Percentiles rank a stretch among this genome's conserved stretches.
Evolutionary conservation across 1,140 invertebrate species (phyloP).

Genomic region (Cotesia chilonis): DNA sequence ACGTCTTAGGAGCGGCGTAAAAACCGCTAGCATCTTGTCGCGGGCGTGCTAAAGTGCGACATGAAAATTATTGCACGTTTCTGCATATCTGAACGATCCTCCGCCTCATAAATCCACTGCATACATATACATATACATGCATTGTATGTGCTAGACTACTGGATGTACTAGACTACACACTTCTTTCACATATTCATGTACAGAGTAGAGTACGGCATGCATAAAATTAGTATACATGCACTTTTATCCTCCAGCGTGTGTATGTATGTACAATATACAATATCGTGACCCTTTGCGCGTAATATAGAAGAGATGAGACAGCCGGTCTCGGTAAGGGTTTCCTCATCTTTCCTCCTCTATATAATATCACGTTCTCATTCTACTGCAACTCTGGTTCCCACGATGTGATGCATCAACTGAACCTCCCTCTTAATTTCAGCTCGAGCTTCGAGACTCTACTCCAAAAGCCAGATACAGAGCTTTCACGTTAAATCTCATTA

Average conservation of each 20-base stretch:
- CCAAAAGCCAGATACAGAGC: constrained; percentile 39
- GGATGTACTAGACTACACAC: neutral
- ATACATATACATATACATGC: constrained; percentile 4
- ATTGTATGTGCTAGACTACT: neutral
- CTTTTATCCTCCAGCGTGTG: neutral
- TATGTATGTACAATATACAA: too few relatives aligned
- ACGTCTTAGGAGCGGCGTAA: constrained; percentile 20
- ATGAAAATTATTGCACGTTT: constrained; percentile 55
- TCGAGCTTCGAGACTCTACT: constrained; percentile 23
- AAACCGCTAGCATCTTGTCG: constrained; percentile 23
- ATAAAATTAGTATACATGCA: constrained; percentile 10
- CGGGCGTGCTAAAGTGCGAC: constrained; percentile 51
- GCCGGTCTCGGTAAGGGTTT: constrained; percentile 39
- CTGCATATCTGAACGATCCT: constrained; percentile 55
- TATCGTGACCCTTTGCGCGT: too few relatives aligned
- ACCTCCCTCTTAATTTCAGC: neutral
- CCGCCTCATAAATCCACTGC: constrained; percentile 29
- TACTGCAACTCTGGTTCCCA: constrained; percentile 10
- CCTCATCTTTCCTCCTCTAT: constrained; percentile 21
- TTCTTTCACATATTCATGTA: neutral
- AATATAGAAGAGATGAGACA: constrained; percentile 14
- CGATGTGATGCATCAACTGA: neutral
- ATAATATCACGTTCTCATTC: neutral
- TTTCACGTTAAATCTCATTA: constrained; percentile 60
- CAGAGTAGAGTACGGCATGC: neutral